Base-by-base conservation (phyloP, 2,797 vertebrate species). In the Alauda arvensis region DNA sequence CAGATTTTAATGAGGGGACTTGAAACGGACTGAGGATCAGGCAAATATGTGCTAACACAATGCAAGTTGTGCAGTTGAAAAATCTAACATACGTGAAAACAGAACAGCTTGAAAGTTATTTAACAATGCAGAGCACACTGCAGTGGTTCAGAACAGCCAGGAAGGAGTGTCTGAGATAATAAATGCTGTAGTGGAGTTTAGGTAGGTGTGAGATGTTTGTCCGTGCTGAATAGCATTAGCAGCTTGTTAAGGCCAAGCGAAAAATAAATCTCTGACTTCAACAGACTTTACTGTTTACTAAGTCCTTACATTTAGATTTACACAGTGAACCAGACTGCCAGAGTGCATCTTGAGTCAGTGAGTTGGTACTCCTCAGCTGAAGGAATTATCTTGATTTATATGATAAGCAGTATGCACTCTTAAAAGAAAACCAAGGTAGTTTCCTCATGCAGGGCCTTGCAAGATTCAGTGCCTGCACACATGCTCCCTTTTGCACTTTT, bases 251-350 rank as follows among this genome's bases (percentile, higher is more conserved):
- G 65, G 61, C 68, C 61, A 68, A 91, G 33, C 0, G 0, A 91
- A 87, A 78, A 83, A 90, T 87, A 92, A 83, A 91, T 92, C 70
- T 91, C 60, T 42, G 56, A 55, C 66, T 90, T 74, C 74, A 83
- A n/a, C 51, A 81, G 82, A 71, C 31, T 85, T 70, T n/a, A 76
- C 21, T 74, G 56, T 62, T 86, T 80, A 57, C 53, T 42, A 75
- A 59, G 48, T 53, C 43, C 62, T 67, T 74, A 61, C 43, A 67
- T 71, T 74, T 34, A 85, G 67, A 89, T 93, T 93, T 91, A 89
- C 28, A 52, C 31, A 26, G 46, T 42, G 52, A 92, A 56, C 13
- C 0, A 7, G 56, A 57, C 48, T 70, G 78, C 29, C 56, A 83
- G 46, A 72, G 45, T 57, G 42, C 31, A 18, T 79, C 75, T 83